Evolutionary conservation across 2,888 invertebrate species (phyloP), one percentile per base, ranked within the genome.

Genomic region (Nemotelus nigrinus): DNA sequence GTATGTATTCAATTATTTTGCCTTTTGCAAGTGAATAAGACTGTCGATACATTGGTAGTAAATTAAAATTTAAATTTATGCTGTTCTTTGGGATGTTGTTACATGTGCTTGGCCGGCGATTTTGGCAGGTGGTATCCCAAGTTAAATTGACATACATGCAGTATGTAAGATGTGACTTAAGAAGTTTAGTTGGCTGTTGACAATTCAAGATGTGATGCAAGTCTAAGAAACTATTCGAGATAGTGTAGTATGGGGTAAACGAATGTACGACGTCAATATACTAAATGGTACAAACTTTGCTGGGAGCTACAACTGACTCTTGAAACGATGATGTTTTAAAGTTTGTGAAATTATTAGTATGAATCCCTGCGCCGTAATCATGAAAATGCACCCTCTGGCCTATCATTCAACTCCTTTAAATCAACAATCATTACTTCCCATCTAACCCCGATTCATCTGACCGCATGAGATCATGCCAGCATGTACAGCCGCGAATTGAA

Each of bases 11-110:
- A 82, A 81, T 82, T 82, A 82, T 82, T 82, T 81, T 80, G 78
- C 82, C 81, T 81, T 81, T 80, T 80, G 80, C 79, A 81, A 82
- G 81, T 81, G 81, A 82, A 81, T 81, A 80, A 78, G 78, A 78
- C 79, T 78, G 65, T 76, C 65, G 72, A 76, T 80, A 80, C 25
- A 25, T 25, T 25, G 76, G 80, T 81, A 81, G 82, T 81, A 82
- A 81, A 82, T 82, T 81, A 82, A 82, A 82, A 82, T 82, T 82
- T 81, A 82, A 82, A 82, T 82, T 82, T 82, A 82, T 82, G 82
- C 82, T 80, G 79, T 82, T 81, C 78, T 77, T 6, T n/a, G 47
- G 41, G 74, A 60, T 74, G 74, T 74, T 57, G 74, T 74, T 74
- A 74, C 74, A 74, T 74, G 74, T 74, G 74, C 74, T 48, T 72